Conservation (phyloP, 2,888 invertebrate species). For the Chrysolina oricalcia region DNA sequence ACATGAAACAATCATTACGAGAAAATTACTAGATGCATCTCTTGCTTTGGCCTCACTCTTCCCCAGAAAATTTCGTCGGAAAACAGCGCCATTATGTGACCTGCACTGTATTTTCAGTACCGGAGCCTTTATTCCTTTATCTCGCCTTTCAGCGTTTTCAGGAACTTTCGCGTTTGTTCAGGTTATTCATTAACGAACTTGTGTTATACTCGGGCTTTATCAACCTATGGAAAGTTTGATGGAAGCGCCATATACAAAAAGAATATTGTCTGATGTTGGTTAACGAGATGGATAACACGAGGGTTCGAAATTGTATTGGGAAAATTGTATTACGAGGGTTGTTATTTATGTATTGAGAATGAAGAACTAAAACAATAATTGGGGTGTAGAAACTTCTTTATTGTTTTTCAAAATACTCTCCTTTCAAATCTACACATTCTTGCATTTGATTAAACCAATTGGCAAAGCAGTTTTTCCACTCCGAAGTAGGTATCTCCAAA, state of each 20-base stretch:
- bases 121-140: slow-evolving; percentile 71
- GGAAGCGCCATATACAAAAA: slow-evolving; percentile 56
- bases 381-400: no score
- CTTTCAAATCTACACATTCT: no score
- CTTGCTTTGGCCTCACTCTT: slow-evolving; percentile 16
- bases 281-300: slow-evolving; percentile 15
- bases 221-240: slow-evolving; percentile 69
- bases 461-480: no score
- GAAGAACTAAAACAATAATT: no score
- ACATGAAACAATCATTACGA: not conserved
- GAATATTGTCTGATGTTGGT: slow-evolving; percentile 36
- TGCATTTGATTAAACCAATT: no score
- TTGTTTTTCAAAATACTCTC: no score
- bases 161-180: slow-evolving; percentile 70
- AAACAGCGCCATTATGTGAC: slow-evolving; percentile 67
- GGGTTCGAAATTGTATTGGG: slow-evolving; percentile 6
- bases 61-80: slow-evolving; percentile 60
- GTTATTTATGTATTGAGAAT: no score
- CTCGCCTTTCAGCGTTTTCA: slow-evolving; percentile 71
- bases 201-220: slow-evolving; percentile 64
- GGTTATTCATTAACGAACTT: slow-evolving; percentile 72
- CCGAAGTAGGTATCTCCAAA: no score
- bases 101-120: slow-evolving; percentile 68
- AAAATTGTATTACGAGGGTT: not conserved
- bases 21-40: not conserved